Evolutionary conservation across 2,797 vertebrate genomes (phyloP).

Genomic region (Etheostoma perlongum): DNA sequence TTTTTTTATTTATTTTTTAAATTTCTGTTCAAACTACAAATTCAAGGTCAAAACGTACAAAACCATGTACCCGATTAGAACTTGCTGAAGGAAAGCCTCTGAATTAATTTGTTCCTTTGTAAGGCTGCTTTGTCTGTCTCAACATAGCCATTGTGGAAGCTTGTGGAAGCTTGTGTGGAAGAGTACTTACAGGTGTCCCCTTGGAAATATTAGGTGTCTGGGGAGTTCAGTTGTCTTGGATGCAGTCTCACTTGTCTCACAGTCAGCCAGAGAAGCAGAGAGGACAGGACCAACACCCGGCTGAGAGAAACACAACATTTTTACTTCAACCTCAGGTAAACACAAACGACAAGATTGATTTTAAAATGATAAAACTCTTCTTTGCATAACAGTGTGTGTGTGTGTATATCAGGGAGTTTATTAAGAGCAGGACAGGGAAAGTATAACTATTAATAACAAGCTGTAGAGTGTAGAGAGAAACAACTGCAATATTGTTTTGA

Average conservation of each 20-base stretch:
- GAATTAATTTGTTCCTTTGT: neutral
- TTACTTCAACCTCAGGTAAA: constrained; percentile 63
- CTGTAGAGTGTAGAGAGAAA: neutral
- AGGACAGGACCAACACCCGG: constrained; percentile 59
- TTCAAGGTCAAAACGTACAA: neutral
- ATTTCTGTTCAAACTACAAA: neutral
- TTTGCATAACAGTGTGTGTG: neutral
- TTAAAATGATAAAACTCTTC: neutral
- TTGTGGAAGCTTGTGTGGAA: constrained; percentile 13
- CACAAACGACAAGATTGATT: neutral
- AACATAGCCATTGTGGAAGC: neutral
- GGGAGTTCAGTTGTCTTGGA: constrained; percentile 79
- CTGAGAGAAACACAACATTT: constrained; percentile 22
- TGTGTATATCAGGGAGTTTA: neutral
- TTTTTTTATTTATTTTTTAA: too few species aligned
- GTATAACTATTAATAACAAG: neutral
- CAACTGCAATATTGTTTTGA: neutral
- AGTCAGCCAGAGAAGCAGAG: constrained; percentile 50
- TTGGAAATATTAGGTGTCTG: constrained; percentile 41
- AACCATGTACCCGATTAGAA: neutral
- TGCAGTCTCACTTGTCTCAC: constrained; percentile 50
- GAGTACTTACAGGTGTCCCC: constrained; percentile 43
- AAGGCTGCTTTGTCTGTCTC: neutral
- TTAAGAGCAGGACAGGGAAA: neutral
- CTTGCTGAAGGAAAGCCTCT: neutral